Evolutionary conservation across 1,140 invertebrate species (phyloP), one percentile per base, ranked within the genome.

Genomic region (Lepidotrigona ventralis): DNA sequence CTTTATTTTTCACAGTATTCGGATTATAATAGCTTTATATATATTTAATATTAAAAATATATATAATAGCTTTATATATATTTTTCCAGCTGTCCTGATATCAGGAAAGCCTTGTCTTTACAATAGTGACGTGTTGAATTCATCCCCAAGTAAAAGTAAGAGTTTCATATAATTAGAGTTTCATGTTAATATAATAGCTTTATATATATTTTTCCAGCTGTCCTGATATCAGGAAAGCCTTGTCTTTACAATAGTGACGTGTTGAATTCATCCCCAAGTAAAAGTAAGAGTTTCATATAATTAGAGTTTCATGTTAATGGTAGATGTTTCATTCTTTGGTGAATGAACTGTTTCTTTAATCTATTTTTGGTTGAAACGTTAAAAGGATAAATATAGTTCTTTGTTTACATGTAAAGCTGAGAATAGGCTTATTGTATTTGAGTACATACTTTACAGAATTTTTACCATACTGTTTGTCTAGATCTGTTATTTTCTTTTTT

Each of bases 221-320:
- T 96, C 60, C 90, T 91, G 69, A 90, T 94, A n/a, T 92, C 93
- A 75, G 95, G 95, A 53, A 92, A 94, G 64, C 95, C 95, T 1
- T 95, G 91, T 77, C 64, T 86, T 70, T 93, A 91, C 39, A 91
- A 94, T 53, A 88, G 86, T 26, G 90, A 92, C 73, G 58, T 86
- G 19, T 89, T 92, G 33, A 90, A 89, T 79, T 85, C 85, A 63
- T 64, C 91, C 14, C 86, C 90, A 75, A 90, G 85, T 80, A 92
- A 86, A 88, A 93, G 93, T 92, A 89, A 92, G 90, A 88, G 53
- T 66, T 74, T 69, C 53, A 70, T 54, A 11, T 82, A 53, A 6
- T 69, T n/a, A 21, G 33, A 33, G 33, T 33, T 33, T 33, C 33
- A 29, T 64, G 17, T 54, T 64, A 64, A 26, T 26, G 17, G 14